phyloP scores from a whole-genome alignment of 2,888 invertebrate species.

The Agrilus cyanescens region DNA sequence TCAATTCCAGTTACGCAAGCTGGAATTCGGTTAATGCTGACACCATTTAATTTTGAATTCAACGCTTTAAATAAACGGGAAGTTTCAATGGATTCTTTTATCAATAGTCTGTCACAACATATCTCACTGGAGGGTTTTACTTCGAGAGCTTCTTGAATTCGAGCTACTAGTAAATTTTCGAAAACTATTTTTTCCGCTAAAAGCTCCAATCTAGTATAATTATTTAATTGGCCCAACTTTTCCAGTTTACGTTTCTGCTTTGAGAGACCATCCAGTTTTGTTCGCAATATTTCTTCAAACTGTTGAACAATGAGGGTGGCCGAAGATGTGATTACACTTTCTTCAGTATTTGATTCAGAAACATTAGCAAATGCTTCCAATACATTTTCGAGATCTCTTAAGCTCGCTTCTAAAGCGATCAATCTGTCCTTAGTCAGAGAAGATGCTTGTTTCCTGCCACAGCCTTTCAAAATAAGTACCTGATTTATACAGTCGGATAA shows the following conservation, averaged over 20 bases:
- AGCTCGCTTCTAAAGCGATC: constrained; percentile 51
- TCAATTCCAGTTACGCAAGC: constrained; percentile 42
- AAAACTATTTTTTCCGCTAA: constrained; percentile 71
- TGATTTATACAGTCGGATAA: constrained; percentile 55
- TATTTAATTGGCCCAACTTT: constrained; percentile 56
- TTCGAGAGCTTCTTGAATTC: constrained; percentile 55
- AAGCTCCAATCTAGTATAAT: constrained; percentile 54
- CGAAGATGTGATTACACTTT: constrained; percentile 42
- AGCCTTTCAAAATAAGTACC: constrained; percentile 47
- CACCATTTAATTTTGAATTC: constrained; percentile 53
- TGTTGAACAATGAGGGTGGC: constrained; percentile 49
- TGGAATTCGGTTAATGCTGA: constrained; percentile 33
- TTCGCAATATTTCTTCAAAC: constrained; percentile 54
- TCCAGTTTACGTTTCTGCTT: constrained; percentile 53
- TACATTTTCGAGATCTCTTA: constrained; percentile 50
- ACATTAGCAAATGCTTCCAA: constrained; percentile 39
- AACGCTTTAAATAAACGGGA: constrained; percentile 63
- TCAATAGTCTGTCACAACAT: constrained; percentile 48
- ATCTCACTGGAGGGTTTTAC: constrained; percentile 32
- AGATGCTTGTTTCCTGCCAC: constrained; percentile 49
- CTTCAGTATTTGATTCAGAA: constrained; percentile 38
- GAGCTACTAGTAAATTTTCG: constrained; percentile 52
- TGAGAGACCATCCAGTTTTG: constrained; percentile 56
- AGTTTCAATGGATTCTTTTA: constrained; percentile 63
- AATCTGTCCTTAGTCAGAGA: constrained; percentile 55